These are phyloP conservation scores for Capitella teleta DNA, from an alignment of 1,140 invertebrate genomes.

Conservation along the genomic window DNA sequence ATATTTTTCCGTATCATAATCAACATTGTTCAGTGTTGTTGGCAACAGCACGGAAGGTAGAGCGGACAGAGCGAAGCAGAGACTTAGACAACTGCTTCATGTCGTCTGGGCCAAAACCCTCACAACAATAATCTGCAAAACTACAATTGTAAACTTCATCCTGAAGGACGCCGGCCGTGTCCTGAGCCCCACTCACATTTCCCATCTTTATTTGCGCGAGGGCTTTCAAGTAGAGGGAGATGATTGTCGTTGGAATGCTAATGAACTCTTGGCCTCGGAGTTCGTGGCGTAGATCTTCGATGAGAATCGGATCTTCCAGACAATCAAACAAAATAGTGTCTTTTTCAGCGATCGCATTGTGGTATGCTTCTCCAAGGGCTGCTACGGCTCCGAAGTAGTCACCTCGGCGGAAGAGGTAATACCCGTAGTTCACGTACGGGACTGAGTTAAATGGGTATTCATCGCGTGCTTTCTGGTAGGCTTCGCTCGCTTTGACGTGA, in stretches of 20 bases:
- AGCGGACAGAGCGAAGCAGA: background rate
- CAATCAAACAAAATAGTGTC: conserved; percentile 7
- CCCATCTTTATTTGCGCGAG: background rate
- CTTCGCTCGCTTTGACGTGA: background rate
- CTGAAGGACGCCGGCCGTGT: background rate
- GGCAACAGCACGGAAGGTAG: no score
- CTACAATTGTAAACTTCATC: background rate
- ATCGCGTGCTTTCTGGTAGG: background rate
- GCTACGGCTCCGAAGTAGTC: background rate
- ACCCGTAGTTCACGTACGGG: conserved; percentile 7
- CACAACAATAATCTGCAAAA: background rate
- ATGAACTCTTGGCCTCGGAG: conserved; percentile 1
- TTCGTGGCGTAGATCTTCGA: background rate
- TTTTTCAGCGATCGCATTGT: conserved; percentile 1
- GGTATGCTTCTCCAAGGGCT: background rate
- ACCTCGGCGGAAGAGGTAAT: conserved; percentile 1
- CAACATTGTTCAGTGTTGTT: no score
- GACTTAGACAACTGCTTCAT: conserved; percentile 4
- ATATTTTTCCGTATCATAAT: no score
- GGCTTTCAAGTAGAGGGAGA: conserved; percentile 2
- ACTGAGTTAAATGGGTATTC: conserved; percentile 7
- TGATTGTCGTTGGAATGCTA: conserved; percentile 1
- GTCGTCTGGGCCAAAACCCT: background rate
- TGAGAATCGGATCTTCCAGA: conserved; percentile 3
- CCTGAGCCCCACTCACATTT: background rate